These are phyloP conservation scores for Scomber japonicus DNA, from an alignment of 2,113 vertebrate species.

Conservation along the genomic window DNA sequence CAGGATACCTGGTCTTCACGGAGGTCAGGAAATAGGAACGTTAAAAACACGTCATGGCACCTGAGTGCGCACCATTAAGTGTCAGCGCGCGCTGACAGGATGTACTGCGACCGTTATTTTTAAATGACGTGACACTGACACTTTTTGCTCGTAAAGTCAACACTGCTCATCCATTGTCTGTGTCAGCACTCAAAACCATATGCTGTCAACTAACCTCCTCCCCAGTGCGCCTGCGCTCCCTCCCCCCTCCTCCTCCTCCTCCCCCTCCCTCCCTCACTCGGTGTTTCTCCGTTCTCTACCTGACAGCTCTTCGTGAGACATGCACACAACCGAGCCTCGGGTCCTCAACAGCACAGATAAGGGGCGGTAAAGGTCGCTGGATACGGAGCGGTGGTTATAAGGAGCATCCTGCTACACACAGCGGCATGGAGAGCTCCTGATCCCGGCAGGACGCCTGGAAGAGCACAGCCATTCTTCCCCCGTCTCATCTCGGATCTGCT, in stretches of 20 bases:
- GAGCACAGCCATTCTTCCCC: slow-evolving; percentile 30
- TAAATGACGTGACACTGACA: neutral
- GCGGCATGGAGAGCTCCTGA: slow-evolving; percentile 72
- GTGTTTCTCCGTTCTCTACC: slow-evolving; percentile 30
- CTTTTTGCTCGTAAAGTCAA: neutral
- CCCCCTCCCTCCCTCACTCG: neutral
- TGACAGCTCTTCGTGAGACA: slow-evolving; percentile 38
- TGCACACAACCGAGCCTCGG: slow-evolving; percentile 28
- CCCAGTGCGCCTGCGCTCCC: slow-evolving; percentile 71
- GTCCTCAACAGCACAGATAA: neutral
- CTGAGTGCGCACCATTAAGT: neutral
- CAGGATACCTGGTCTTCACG: too few relatives aligned
- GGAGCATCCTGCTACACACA: neutral
- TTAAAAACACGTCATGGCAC: too few relatives aligned
- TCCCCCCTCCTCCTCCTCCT: neutral
- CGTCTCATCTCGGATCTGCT: slow-evolving; percentile 37
- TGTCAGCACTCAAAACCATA: slow-evolving; percentile 7
- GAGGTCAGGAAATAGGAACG: too few relatives aligned
- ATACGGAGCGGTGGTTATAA: neutral
- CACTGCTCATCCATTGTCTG: neutral
- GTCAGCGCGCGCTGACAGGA: neutral
- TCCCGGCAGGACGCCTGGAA: slow-evolving; percentile 45
- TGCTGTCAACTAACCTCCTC: neutral
- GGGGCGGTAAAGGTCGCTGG: slow-evolving; percentile 6
- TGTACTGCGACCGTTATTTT: neutral